Percentiles rank a stretch among this genome's conserved stretches.
Conservation (phyloP, 2,797 vertebrate genomes). For the Acridotheres tristis region DNA sequence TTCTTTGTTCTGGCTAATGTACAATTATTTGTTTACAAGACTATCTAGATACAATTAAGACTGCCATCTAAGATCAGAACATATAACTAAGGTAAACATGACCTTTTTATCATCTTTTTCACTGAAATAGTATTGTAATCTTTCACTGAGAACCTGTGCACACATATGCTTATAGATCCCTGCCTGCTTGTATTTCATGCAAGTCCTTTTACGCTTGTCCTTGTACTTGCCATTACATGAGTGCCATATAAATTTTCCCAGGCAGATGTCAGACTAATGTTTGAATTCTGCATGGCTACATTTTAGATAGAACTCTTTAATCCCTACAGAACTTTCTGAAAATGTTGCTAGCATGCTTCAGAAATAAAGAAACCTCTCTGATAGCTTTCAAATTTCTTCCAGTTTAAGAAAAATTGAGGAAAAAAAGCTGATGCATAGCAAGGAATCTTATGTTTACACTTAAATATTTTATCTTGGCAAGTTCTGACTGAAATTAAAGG, state of each 20-base stretch:
- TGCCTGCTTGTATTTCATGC: background rate
- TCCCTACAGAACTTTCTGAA: background rate
- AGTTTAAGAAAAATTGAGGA: background rate
- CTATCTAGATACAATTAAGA: background rate
- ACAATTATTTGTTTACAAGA: background rate
- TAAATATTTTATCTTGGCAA: slow-evolving; percentile 41
- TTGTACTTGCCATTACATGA: background rate
- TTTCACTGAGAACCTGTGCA: background rate
- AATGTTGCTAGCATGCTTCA: background rate
- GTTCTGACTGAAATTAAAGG: slow-evolving; percentile 32
- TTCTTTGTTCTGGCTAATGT: background rate
- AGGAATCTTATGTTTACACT: slow-evolving; percentile 43
- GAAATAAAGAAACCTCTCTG: background rate
- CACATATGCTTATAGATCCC: background rate
- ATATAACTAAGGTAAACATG: background rate
- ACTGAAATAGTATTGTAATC: background rate
- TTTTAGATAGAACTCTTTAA: background rate
- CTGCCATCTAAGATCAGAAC: background rate
- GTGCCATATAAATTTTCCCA: background rate
- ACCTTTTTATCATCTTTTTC: background rate
- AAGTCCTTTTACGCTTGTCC: background rate
- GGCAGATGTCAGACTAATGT: background rate
- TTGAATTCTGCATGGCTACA: background rate
- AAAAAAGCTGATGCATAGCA: slow-evolving; percentile 17
- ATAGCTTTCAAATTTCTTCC: background rate